Base-by-base conservation (phyloP, 2,113 vertebrate species). In the Misgurnus anguillicaudatus region DNA sequence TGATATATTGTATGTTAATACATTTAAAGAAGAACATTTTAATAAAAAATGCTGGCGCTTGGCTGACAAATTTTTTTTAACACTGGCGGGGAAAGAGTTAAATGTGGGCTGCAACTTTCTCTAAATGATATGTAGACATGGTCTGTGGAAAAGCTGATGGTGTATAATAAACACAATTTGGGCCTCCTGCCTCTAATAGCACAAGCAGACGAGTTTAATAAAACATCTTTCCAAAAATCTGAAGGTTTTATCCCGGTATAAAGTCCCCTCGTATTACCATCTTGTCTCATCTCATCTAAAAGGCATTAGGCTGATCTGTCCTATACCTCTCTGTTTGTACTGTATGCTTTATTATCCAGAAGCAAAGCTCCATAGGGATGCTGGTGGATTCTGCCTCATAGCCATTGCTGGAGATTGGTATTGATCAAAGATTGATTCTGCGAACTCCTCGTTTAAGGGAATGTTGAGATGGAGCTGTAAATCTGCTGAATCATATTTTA, bases 361-460 rank as follows among this genome's bases (percentile, higher is more conserved):
- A 81, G 45, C 24, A 68, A 36, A 72, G 38, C 69, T 81, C 79
- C 69, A 51, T 21, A 3, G 75, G 63, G 79, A 81, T 61, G 38
- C n/a, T 62, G 55, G 41, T 41, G 53, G 41, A 77, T 39, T 76
- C 74, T 45, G 19, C 38, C 41, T 77, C 62, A 47, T 63, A 19
- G 61, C 9, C 69, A 53, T 4, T 73, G 80, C 80, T 83, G 70
- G 76, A 82, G 80, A 86, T 89, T 88, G 84, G 36, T 87, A 92
- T 93, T 72, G 90, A 93, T 89, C 85, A 82, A 74, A 64, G 74
- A 91, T 90, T 88, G 91, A 93, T 89, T 87, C 74, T 84, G 83
- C 75, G 45, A 53, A 85, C 87, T 88, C 83, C 86, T 89, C 86
- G 88, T 90, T 51, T 91, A 87, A 88, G 86, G 86, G 45, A 84